Evolutionary conservation across 2,888 invertebrate species (phyloP).

Genomic region (Aproaerema taeniolella): DNA sequence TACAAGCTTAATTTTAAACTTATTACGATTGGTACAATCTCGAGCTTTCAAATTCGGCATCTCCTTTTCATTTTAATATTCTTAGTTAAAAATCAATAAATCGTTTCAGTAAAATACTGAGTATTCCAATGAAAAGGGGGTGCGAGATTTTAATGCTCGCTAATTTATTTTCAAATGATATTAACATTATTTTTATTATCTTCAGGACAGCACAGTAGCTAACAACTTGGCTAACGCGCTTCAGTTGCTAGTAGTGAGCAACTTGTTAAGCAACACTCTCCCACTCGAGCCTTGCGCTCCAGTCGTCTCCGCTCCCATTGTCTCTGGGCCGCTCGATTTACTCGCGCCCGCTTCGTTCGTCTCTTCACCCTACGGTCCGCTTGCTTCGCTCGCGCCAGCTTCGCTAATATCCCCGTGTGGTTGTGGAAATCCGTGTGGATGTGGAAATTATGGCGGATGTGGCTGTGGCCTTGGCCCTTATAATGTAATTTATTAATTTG

Average conservation of each 20-base stretch:
- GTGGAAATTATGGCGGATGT: background rate
- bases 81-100: too few relatives aligned
- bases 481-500: background rate
- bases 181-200: too few relatives aligned
- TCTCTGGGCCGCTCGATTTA: background rate
- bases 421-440: background rate
- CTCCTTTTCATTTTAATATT: too few relatives aligned
- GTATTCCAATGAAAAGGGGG: too few relatives aligned
- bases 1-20: too few relatives aligned
- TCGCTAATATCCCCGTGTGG: background rate
- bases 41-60: too few relatives aligned
- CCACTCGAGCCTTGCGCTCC: constrained; percentile 23
- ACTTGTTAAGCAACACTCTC: constrained; percentile 47
- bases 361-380: background rate
- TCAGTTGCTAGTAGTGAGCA: constrained; percentile 56
- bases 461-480: background rate
- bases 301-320: background rate
- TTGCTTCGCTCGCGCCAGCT: background rate
- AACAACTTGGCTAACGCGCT: constrained; percentile 57
- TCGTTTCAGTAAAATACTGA: too few relatives aligned
- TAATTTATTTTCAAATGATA: too few relatives aligned
- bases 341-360: background rate
- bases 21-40: too few relatives aligned
- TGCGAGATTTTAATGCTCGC: too few relatives aligned
- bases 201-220: constrained; percentile 55